Percentiles rank a stretch among this genome's conserved stretches.
Conservation (phyloP, 1,140 invertebrate species). For the Bombus fervidus region DNA sequence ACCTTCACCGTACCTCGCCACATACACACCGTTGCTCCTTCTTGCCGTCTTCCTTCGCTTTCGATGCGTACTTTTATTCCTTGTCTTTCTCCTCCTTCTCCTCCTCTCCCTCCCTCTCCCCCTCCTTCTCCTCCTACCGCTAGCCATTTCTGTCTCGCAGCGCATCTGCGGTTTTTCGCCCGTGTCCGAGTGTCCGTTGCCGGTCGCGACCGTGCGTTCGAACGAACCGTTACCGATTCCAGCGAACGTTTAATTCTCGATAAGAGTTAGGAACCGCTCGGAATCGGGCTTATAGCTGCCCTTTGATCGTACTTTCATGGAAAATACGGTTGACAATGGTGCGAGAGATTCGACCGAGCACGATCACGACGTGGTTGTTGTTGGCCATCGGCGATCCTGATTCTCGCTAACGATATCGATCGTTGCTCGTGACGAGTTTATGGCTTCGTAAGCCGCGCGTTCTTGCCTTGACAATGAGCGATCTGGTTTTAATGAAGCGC, state of each 20-base stretch:
- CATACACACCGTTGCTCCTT: neutral
- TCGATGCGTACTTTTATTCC: neutral
- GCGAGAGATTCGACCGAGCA: too few relatives aligned
- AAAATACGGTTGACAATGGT: too few relatives aligned
- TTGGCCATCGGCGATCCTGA: neutral
- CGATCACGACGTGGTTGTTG: neutral
- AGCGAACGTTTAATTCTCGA: too few relatives aligned
- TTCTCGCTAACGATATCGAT: conserved; percentile 44
- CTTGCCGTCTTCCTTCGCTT: conserved; percentile 6
- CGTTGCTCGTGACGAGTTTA: conserved; percentile 17
- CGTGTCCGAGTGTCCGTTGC: neutral
- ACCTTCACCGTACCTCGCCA: conserved; percentile 7
- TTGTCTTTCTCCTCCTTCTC: neutral
- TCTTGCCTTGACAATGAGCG: conserved; percentile 42
- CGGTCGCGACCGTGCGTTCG: neutral
- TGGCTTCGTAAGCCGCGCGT: conserved; percentile 5
- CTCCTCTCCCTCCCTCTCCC: too few relatives aligned
- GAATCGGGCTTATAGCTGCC: too few relatives aligned
- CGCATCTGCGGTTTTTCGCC: neutral
- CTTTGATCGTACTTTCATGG: too few relatives aligned
- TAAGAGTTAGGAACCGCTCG: too few relatives aligned
- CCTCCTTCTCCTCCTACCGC: neutral
- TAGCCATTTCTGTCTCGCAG: neutral
- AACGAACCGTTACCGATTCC: too few relatives aligned
- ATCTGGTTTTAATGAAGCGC: conserved; percentile 57